phyloP scores from a whole-genome alignment of 1,140 invertebrate genomes.

The Drosophila pseudoananassae region DNA sequence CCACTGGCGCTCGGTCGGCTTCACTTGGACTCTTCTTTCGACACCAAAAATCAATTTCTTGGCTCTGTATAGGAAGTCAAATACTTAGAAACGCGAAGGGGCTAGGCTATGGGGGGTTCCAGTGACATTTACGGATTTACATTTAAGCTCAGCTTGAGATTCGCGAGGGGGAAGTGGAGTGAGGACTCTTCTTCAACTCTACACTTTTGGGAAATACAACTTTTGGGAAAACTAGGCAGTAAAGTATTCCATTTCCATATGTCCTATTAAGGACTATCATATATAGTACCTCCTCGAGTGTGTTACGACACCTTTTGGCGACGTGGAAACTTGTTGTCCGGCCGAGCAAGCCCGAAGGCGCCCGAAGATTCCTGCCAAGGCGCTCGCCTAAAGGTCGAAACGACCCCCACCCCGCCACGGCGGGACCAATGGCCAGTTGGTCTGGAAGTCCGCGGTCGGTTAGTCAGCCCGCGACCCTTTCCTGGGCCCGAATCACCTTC shows the following conservation, averaged over 20 bases:
- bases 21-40: background rate
- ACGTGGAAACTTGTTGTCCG: conserved; percentile 29
- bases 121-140: background rate
- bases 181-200: too few species aligned
- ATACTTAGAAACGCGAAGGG: background rate
- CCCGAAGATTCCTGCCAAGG: conserved; percentile 51
- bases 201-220: too few species aligned
- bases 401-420: conserved; percentile 5
- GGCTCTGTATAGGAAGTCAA: background rate
- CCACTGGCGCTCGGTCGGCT: conserved; percentile 25
- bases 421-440: conserved; percentile 49
- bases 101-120: background rate
- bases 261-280: background rate
- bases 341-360: conserved; percentile 21
- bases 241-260: background rate
- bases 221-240: background rate
- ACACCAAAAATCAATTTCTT: conserved; percentile 45
- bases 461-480: conserved; percentile 28
- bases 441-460: conserved; percentile 11
- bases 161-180: too few species aligned
- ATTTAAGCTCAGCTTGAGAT: background rate
- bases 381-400: conserved; percentile 27
- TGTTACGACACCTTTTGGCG: background rate
- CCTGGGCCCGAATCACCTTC: conserved; percentile 1
- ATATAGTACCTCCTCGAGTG: conserved; percentile 3